Evolutionary conservation across 2,113 vertebrate genomes (phyloP).

Genomic region (Microtus richardsoni): DNA sequence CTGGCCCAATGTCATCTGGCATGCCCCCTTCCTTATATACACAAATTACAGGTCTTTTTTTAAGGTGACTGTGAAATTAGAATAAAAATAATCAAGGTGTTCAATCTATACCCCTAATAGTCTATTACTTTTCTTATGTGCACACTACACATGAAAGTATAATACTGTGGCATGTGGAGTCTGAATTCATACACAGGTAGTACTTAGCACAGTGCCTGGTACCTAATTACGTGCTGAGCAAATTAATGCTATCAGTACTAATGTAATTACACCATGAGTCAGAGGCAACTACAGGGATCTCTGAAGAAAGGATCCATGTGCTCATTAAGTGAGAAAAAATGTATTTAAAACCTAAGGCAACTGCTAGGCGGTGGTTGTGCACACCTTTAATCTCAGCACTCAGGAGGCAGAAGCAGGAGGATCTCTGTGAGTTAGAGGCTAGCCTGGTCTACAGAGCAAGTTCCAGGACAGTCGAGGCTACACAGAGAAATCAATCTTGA

Average conservation of each 20-base stretch:
- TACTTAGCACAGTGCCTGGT: background rate
- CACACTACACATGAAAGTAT: background rate
- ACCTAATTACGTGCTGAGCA: background rate
- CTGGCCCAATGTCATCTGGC: background rate
- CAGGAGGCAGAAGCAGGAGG: background rate
- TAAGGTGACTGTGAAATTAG: background rate
- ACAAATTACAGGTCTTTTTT: conserved; percentile 1
- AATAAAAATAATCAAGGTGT: conserved; percentile 2
- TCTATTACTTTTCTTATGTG: background rate
- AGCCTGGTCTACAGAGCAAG: background rate
- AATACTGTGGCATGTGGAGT: background rate
- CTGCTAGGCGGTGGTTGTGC: background rate
- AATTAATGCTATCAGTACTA: background rate
- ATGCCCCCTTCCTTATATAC: background rate
- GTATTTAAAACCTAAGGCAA: background rate
- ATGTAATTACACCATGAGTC: background rate
- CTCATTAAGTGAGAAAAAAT: conserved; percentile 26
- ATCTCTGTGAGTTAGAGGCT: background rate
- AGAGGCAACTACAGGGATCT: background rate
- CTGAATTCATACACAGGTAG: background rate
- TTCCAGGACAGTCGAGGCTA: background rate
- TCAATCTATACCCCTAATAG: conserved; percentile 16
- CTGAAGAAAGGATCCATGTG: background rate
- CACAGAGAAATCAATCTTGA: background rate
- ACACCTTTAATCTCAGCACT: background rate